Conservation (phyloP, 2,888 invertebrate species). For the Epistrophe grossulariae region DNA sequence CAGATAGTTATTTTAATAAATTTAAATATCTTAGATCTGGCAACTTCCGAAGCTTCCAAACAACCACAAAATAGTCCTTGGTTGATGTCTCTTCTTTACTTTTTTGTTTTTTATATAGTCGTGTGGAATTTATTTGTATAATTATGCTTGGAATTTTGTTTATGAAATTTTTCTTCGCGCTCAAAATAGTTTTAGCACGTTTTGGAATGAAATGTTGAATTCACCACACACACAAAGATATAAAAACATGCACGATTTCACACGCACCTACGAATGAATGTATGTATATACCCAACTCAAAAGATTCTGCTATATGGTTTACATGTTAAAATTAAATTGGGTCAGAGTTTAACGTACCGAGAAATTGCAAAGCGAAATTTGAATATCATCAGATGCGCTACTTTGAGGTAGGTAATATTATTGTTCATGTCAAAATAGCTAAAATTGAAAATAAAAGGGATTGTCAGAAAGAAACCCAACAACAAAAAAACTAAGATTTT, state of each 20-base stretch:
- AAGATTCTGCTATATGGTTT: conserved; percentile 35
- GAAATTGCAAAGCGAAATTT: conserved; percentile 66
- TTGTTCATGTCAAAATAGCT: conserved; percentile 43
- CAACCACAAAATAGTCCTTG: not conserved
- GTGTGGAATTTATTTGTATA: conserved; percentile 60
- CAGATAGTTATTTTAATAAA: too few species aligned
- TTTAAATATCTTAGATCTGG: not conserved
- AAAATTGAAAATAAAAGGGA: not conserved
- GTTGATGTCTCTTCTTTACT: not conserved
- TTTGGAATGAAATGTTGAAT: conserved; percentile 45
- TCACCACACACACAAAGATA: not conserved
- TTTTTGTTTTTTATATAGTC: conserved; percentile 1
- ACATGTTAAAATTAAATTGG: conserved; percentile 68
- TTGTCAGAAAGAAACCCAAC: not conserved
- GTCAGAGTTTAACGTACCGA: conserved; percentile 72
- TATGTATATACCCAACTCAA: not conserved
- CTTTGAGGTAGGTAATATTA: conserved; percentile 53
- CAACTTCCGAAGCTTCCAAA: not conserved
- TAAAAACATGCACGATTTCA: not conserved
- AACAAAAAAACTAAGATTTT: not conserved
- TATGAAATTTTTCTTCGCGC: conserved; percentile 62
- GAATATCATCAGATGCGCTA: conserved; percentile 35
- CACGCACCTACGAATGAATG: not conserved
- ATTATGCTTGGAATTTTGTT: conserved; percentile 72
- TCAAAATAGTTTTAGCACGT: conserved; percentile 56